Conservation (phyloP, 1,140 invertebrate genomes). For the Heliothis virescens region DNA sequence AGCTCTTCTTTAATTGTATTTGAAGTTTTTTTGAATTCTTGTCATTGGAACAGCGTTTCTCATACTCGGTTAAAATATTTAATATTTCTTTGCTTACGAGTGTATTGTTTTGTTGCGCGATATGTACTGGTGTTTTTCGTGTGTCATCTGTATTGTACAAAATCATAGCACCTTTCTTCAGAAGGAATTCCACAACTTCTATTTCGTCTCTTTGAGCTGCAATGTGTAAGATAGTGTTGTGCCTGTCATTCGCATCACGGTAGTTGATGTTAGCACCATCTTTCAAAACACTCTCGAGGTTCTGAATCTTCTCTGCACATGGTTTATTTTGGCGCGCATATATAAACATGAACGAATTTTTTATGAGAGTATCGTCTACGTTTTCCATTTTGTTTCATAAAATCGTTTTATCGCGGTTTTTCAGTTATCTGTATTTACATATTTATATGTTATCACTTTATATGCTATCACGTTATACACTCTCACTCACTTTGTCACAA, state of each 20-base stretch:
- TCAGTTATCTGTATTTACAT: background rate
- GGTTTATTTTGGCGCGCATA: slow-evolving; percentile 38
- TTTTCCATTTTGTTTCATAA: slow-evolving; percentile 19
- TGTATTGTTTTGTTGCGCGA: slow-evolving; percentile 37
- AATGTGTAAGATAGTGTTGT: slow-evolving; percentile 49
- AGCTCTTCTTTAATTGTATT: background rate
- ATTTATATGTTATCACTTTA: background rate
- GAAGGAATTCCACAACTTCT: slow-evolving; percentile 36
- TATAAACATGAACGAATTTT: slow-evolving; percentile 35
- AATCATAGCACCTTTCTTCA: slow-evolving; percentile 28
- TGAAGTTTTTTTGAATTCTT: background rate
- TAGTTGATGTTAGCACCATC: slow-evolving; percentile 49
- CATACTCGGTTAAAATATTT: slow-evolving; percentile 17
- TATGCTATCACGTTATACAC: too few relatives aligned
- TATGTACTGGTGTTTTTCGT: slow-evolving; percentile 31
- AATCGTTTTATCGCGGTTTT: background rate
- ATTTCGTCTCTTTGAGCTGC: slow-evolving; percentile 33
- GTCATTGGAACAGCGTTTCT: background rate
- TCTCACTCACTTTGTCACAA: background rate
- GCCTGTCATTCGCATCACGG: slow-evolving; percentile 32
- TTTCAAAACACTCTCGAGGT: slow-evolving; percentile 27
- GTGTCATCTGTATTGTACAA: background rate
- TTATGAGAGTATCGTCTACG: slow-evolving; percentile 22
- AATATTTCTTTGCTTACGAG: slow-evolving; percentile 39
- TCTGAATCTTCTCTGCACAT: slow-evolving; percentile 21